Conservation (phyloP, 2,888 invertebrate species). For the Amblyjoppa proteus region DNA sequence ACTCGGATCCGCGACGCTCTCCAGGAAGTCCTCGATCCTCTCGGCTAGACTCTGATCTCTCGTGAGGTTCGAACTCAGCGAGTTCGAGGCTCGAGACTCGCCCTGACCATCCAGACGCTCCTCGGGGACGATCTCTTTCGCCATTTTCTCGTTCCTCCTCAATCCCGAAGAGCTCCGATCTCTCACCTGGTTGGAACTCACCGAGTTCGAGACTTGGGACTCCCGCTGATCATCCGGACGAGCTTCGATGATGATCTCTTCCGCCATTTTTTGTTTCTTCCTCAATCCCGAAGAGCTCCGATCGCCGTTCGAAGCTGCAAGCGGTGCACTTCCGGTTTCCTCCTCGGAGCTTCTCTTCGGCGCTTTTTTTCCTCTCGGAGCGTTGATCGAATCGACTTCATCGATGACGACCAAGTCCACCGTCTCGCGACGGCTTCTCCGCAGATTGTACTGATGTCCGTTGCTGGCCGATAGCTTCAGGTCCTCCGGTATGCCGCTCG, state of each 20-base stretch:
- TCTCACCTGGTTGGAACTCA: not conserved
- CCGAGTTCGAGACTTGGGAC: not conserved
- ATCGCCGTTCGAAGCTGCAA: not conserved
- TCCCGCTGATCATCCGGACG: not conserved
- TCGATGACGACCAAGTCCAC: conserved; percentile 43
- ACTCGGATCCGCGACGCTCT: not conserved
- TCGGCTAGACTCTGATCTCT: not conserved
- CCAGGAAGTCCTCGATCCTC: not conserved
- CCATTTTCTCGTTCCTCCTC: not conserved
- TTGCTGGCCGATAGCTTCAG: not conserved
- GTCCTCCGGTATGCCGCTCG: conserved; percentile 30
- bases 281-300: not conserved
- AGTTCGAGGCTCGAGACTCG: not conserved
- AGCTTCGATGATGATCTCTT: not conserved
- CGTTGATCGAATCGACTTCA: conserved; percentile 15
- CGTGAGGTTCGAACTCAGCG: not conserved
- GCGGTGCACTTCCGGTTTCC: not conserved
- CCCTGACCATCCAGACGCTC: not conserved
- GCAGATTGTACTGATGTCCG: conserved; percentile 56
- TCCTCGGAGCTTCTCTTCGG: not conserved
- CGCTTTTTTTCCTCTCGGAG: not conserved
- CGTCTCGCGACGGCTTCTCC: conserved; percentile 31
- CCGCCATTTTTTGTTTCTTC: not conserved
- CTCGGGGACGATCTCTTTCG: not conserved
- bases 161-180: not conserved